Evolutionary conservation across 2,113 vertebrate genomes (phyloP).

Genomic region (Ailuropoda melanoleuca): DNA sequence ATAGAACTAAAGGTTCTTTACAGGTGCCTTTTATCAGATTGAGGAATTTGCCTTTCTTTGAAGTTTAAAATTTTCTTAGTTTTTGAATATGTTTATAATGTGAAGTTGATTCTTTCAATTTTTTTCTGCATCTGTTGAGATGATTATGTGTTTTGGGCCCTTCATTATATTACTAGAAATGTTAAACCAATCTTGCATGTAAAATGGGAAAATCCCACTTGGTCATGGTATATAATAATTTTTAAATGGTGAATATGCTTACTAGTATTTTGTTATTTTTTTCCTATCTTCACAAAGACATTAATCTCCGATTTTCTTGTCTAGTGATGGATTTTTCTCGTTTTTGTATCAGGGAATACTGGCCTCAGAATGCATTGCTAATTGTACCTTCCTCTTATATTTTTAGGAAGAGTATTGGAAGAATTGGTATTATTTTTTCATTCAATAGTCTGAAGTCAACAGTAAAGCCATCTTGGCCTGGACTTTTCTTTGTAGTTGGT

Average conservation of each 20-base stretch:
- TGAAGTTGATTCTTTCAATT: neutral
- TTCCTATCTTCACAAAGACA: neutral
- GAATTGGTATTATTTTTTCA: neutral
- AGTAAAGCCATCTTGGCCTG: neutral
- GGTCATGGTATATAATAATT: neutral
- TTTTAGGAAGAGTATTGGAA: neutral
- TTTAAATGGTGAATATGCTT: neutral
- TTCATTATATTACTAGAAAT: neutral
- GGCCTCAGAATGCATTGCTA: neutral
- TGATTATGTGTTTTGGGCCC: neutral
- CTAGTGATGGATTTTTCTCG: neutral
- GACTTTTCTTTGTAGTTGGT: neutral
- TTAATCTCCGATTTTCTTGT: neutral
- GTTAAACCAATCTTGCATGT: neutral
- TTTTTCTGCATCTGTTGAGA: neutral
- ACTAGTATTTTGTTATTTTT: neutral
- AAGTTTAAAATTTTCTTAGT: neutral
- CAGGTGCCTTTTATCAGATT: neutral
- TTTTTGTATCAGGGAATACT: neutral
- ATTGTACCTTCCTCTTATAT: neutral
- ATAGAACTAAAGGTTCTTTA: neutral
- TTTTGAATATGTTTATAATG: neutral
- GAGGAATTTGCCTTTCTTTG: neutral
- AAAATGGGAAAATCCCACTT: neutral
- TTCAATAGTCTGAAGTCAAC: neutral